Conservation (phyloP, 2,888 invertebrate species). For the Lycia hirtaria region DNA sequence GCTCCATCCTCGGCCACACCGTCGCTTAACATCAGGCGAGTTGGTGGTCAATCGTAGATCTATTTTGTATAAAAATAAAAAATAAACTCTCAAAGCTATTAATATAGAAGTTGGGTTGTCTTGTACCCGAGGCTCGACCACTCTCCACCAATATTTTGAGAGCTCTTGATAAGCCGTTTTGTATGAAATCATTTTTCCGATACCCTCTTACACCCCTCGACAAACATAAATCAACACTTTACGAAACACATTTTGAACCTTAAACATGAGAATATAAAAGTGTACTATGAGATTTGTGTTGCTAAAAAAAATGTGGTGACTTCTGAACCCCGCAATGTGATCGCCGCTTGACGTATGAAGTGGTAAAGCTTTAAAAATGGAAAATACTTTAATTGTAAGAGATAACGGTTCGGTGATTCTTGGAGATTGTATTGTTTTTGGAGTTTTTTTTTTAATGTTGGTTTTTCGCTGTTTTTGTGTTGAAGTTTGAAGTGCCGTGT, state of each 20-base stretch:
- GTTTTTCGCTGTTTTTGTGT: constrained; percentile 56
- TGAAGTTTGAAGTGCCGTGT: constrained; percentile 50
- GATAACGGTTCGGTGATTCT: constrained; percentile 72
- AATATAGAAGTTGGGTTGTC: constrained; percentile 64
- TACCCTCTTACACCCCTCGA: constrained; percentile 71
- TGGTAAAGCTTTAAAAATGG: constrained; percentile 56
- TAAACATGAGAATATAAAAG: constrained; percentile 41
- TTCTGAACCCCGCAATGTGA: constrained; percentile 64
- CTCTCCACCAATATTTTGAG: constrained; percentile 67
- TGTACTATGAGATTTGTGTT: constrained; percentile 6
- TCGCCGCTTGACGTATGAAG: constrained; percentile 74
- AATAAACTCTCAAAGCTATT: constrained; percentile 50
- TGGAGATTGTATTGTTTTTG: constrained; percentile 72
- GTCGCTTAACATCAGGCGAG: no score
- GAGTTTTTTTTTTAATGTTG: no score
- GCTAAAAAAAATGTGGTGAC: constrained; percentile 37
- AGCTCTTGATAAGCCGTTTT: constrained; percentile 60
- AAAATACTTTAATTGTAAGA: constrained; percentile 70
- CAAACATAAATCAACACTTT: constrained; percentile 32
- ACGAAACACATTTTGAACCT: constrained; percentile 35
- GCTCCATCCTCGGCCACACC: no score
- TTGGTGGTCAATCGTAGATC: no score
- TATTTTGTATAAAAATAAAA: constrained; percentile 1
- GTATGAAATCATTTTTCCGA: constrained; percentile 76
- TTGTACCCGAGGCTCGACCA: constrained; percentile 51